These are phyloP conservation scores for Scaptomyza caliginosa DNA, from an alignment of 2,888 invertebrate species.

Conservation along the genomic window DNA sequence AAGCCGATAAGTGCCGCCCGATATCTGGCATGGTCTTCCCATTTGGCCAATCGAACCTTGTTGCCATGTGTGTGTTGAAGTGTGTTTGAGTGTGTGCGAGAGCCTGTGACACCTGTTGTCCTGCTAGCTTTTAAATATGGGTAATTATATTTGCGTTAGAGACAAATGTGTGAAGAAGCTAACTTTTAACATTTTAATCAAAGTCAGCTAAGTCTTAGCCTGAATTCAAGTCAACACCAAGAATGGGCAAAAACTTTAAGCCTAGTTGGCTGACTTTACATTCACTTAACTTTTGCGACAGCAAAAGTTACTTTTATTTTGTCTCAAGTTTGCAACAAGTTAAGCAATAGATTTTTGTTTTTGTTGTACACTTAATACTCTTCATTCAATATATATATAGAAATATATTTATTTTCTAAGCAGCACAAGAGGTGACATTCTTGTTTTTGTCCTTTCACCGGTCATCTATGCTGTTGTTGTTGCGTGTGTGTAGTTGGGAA, in stretches of 20 bases:
- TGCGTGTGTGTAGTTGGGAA: background rate
- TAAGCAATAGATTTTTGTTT: background rate
- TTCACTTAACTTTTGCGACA: background rate
- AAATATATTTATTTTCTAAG: background rate
- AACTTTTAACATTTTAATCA: background rate
- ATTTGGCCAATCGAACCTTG: background rate
- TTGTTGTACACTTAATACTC: slow-evolving; percentile 1
- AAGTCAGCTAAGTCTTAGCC: no score
- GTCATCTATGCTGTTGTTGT: slow-evolving; percentile 23
- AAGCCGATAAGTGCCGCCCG: slow-evolving; percentile 58
- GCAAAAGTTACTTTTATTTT: background rate
- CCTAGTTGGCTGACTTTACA: no score
- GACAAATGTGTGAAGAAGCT: background rate
- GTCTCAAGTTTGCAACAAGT: background rate
- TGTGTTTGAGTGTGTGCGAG: background rate
- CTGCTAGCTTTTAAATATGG: background rate
- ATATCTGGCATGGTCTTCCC: slow-evolving; percentile 21
- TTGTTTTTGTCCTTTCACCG: background rate
- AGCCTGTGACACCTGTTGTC: slow-evolving; percentile 28
- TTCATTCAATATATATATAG: background rate
- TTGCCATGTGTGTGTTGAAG: background rate
- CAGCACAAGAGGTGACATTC: background rate
- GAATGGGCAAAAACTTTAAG: no score
- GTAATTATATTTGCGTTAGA: background rate
- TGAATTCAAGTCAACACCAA: no score